These are phyloP conservation scores for Neria commutata DNA, from an alignment of 2,888 invertebrate species.

Conservation along the genomic window DNA sequence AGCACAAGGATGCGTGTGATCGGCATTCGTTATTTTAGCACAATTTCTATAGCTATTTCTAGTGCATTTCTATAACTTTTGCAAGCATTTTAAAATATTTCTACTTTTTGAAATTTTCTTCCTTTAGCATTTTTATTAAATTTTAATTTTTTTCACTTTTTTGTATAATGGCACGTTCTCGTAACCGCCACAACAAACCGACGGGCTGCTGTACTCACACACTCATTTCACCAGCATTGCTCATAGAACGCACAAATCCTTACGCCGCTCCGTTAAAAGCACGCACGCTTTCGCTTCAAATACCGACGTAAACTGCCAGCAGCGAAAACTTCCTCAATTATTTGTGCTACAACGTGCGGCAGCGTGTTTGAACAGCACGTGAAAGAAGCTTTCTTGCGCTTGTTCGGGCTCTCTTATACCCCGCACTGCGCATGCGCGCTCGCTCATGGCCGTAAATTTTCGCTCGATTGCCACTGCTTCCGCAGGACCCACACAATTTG, in stretches of 20 bases:
- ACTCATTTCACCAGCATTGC: too few species aligned
- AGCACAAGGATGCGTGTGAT: too few species aligned
- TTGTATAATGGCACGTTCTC: too few species aligned
- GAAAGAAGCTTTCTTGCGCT: background rate
- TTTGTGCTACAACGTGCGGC: background rate
- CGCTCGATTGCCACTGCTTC: background rate
- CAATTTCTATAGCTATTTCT: too few species aligned
- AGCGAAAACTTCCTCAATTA: background rate
- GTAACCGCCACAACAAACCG: too few species aligned
- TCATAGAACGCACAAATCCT: background rate
- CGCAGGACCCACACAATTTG: background rate
- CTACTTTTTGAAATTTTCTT: too few species aligned
- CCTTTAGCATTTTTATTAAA: too few species aligned
- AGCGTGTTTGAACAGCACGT: background rate
- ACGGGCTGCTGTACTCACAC: too few species aligned
- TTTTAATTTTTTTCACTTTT: too few species aligned
- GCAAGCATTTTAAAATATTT: too few species aligned
- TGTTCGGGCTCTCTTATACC: background rate
- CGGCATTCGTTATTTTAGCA: too few species aligned
- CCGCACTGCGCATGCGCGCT: background rate
- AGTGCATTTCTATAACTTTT: too few species aligned
- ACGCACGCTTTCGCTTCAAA: constrained; percentile 1
- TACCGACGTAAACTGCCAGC: constrained; percentile 3
- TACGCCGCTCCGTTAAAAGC: background rate
- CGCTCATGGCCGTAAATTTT: background rate